These are phyloP conservation scores for Melieria picta DNA, from an alignment of 2,888 invertebrate genomes.

Conservation along the genomic window DNA sequence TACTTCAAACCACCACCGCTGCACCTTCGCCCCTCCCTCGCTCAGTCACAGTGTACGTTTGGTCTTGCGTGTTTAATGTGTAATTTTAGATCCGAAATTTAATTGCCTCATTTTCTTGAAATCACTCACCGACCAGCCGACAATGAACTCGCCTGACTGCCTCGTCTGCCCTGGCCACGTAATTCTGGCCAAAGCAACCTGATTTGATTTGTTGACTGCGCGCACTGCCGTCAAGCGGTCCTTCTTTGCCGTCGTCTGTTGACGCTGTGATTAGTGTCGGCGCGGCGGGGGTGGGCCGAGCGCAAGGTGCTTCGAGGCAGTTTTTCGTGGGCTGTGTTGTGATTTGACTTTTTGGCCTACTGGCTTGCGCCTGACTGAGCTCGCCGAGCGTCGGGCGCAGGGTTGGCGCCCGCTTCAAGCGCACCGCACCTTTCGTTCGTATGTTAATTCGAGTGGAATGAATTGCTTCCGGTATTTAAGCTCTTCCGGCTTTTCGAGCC, in stretches of 20 bases:
- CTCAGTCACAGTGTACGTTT: background rate
- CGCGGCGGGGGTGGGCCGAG: no score
- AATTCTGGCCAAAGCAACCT: background rate
- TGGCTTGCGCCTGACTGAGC: constrained; percentile 15
- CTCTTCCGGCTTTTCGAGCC: constrained; percentile 28
- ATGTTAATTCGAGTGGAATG: constrained; percentile 60
- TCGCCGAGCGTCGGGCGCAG: constrained; percentile 38
- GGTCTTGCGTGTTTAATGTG: constrained; percentile 55
- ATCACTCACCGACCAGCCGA: constrained; percentile 17
- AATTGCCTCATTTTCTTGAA: constrained; percentile 32
- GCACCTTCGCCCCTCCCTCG: background rate
- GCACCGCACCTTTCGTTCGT: constrained; percentile 36
- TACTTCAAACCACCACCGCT: background rate
- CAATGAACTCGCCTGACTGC: background rate
- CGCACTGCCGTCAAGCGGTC: background rate
- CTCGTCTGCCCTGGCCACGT: background rate
- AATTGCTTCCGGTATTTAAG: constrained; percentile 59
- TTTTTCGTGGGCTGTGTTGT: no score
- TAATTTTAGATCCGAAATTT: constrained; percentile 37
- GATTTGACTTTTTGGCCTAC: constrained; percentile 20
- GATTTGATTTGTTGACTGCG: background rate
- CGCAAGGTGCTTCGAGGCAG: no score
- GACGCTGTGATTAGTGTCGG: no score
- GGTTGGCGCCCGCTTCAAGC: constrained; percentile 15
- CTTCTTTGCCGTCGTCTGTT: no score